Percentiles rank a stretch among this genome's conserved stretches.
These are phyloP conservation scores for Embidobia sp. DNA, from an alignment of 2,888 invertebrate species.

Conservation along the genomic window DNA sequence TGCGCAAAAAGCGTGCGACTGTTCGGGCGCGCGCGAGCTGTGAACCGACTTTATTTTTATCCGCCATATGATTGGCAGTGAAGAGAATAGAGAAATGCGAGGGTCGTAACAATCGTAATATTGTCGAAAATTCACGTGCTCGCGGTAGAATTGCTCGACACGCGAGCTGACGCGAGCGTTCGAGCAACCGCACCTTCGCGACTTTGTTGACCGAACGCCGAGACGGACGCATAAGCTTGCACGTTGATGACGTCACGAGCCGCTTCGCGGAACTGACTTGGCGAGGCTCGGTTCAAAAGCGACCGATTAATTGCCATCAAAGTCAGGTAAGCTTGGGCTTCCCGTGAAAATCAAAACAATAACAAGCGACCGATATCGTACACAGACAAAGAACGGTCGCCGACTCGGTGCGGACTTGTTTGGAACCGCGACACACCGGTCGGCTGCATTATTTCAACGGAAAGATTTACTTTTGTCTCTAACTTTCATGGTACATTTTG, in stretches of 20 bases:
- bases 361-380: not conserved
- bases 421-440: too few species aligned
- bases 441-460: too few species aligned
- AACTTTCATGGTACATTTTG: too few species aligned
- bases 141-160: constrained; percentile 2
- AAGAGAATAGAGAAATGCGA: constrained; percentile 12
- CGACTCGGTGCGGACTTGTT: too few species aligned
- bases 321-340: constrained; percentile 5
- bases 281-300: constrained; percentile 8
- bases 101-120: constrained; percentile 21
- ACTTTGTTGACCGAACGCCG: not conserved
- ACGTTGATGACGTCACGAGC: constrained; percentile 1
- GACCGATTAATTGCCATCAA: not conserved
- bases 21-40: not conserved
- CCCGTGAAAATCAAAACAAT: constrained; percentile 8
- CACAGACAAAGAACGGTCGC: too few species aligned
- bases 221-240: not conserved
- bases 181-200: constrained; percentile 9
- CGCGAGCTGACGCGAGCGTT: too few species aligned
- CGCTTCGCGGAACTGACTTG: not conserved
- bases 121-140: constrained; percentile 26
- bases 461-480: too few species aligned
- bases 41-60: constrained; percentile 44
- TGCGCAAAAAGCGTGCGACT: not conserved
- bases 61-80: constrained; percentile 26